Conservation (phyloP, 2,888 invertebrate genomes). For the Nomada flava region DNA sequence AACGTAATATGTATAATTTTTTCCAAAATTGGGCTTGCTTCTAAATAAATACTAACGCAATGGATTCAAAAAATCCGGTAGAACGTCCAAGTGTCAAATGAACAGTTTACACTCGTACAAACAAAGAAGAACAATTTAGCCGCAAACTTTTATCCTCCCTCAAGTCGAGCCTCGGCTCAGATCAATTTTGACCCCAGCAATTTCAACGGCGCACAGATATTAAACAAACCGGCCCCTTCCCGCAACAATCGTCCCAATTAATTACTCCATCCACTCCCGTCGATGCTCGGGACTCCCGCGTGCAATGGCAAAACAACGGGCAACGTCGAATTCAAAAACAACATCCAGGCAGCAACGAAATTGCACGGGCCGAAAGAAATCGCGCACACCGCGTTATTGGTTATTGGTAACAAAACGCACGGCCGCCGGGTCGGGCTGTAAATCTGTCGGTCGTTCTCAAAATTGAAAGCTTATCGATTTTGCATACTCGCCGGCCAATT, state of each 20-base stretch:
- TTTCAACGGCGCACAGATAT: no score
- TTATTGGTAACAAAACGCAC: conserved; percentile 53
- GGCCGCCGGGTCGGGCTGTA: conserved; percentile 46
- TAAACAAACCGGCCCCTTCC: not conserved
- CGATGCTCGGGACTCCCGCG: no score
- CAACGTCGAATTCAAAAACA: not conserved
- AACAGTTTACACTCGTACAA: no score
- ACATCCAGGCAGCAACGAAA: not conserved
- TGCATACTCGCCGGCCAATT: conserved; percentile 53
- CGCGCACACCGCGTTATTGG: conserved; percentile 29
- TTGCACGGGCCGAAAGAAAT: not conserved
- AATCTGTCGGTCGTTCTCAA: conserved; percentile 62
- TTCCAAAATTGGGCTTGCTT: no score
- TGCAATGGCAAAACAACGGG: not conserved
- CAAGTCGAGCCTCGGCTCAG: no score
- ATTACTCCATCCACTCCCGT: conserved; percentile 4
- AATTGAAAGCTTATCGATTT: conserved; percentile 74
- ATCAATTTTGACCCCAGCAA: no score
- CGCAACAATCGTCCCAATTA: not conserved
- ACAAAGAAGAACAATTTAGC: no score
- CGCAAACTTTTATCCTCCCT: no score
- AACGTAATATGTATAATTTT: no score
- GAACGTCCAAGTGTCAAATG: no score
- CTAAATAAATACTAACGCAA: no score
- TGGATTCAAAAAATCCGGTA: no score